A percentile compares a stretch with the other conserved stretches of the same genome.
Conservation (phyloP, 2,113 vertebrate species). For the Mormoops blainvillei region DNA sequence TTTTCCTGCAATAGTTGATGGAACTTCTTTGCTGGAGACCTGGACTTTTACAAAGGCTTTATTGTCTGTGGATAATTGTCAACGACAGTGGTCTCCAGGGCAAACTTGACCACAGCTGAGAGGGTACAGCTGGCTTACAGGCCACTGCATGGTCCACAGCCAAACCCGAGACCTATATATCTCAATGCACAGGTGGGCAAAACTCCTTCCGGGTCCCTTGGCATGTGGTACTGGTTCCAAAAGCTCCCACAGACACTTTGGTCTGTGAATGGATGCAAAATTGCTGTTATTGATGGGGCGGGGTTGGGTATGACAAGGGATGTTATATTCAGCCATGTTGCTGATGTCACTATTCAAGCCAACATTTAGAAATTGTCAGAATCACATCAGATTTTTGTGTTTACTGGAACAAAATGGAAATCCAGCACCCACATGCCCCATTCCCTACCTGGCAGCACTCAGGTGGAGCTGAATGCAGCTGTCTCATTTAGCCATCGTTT, state of each 20-base stretch:
- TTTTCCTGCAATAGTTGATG: not conserved
- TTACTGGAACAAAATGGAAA: not conserved
- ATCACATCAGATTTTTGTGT: not conserved
- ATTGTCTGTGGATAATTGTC: not conserved
- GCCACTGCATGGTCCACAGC: no score
- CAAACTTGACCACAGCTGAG: not conserved
- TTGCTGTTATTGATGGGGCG: not conserved
- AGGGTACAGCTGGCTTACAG: not conserved
- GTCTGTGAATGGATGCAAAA: not conserved
- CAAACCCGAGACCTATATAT: no score
- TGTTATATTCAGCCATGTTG: not conserved
- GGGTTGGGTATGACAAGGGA: not conserved
- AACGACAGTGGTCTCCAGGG: not conserved
- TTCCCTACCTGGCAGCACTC: no score
- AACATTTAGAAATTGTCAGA: not conserved
- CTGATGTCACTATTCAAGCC: not conserved
- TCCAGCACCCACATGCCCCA: not conserved
- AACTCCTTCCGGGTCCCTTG: no score
- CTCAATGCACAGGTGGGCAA: no score
- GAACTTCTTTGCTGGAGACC: not conserved
- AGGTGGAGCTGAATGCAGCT: no score
- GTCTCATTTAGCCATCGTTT: not conserved
- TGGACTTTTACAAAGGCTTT: not conserved
- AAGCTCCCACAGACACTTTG: not conserved
- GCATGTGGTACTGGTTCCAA: not conserved